Evolutionary conservation across 2,797 vertebrate species (phyloP).

Genomic region (Spatula clypeata): DNA sequence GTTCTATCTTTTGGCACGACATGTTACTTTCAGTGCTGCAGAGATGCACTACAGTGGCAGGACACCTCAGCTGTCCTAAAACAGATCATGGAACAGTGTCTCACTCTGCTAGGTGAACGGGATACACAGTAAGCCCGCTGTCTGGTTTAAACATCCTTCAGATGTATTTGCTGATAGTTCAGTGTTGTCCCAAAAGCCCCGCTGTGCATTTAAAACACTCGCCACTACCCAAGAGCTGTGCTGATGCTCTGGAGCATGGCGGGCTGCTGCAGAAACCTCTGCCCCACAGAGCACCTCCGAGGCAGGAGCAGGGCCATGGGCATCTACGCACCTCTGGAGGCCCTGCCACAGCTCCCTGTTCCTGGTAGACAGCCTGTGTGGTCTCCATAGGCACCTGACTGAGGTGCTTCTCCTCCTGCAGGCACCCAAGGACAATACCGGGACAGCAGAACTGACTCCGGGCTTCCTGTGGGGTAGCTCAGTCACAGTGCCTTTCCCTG

Average conservation of each 20-base stretch:
- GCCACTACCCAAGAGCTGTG: neutral
- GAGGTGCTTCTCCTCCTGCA: neutral
- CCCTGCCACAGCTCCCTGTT: neutral
- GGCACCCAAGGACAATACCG: neutral
- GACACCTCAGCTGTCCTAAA: neutral
- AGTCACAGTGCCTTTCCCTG: neutral
- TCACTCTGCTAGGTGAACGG: neutral
- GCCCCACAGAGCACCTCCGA: neutral
- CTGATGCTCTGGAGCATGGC: fast-evolving
- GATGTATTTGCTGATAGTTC: neutral
- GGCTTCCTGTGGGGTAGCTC: neutral
- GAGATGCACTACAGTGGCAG: neutral
- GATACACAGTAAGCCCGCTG: neutral
- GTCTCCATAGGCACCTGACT: neutral
- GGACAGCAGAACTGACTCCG: neutral
- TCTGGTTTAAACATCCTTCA: neutral
- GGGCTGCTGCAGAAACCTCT: neutral
- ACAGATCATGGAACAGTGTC: neutral
- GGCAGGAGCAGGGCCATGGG: neutral
- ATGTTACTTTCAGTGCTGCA: neutral
- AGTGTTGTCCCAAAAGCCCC: neutral
- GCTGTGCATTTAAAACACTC: neutral
- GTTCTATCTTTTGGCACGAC: neutral
- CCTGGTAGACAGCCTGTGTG: neutral
- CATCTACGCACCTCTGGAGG: fast-evolving